Conservation (phyloP, 1,140 invertebrate species). For the Pemphigus obesinymphae region DNA sequence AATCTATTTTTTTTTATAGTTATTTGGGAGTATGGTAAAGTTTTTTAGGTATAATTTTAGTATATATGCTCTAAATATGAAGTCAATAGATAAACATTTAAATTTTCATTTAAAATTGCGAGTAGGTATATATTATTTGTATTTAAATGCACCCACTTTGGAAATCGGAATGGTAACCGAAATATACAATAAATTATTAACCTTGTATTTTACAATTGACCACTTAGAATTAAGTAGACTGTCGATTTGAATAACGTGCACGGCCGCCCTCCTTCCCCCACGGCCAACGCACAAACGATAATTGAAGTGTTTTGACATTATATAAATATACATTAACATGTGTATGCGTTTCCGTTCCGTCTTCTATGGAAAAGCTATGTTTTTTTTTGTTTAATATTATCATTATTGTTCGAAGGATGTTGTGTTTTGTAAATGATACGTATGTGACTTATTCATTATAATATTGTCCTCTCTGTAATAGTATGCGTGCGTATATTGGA, state of each 20-base stretch:
- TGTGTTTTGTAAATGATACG: constrained; percentile 33
- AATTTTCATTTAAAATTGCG: too few relatives aligned
- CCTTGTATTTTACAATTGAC: constrained; percentile 28
- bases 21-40: neutral
- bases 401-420: constrained; percentile 32
- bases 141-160: neutral
- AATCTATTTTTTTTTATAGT: too few relatives aligned
- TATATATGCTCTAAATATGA: neutral
- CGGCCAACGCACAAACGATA: neutral
- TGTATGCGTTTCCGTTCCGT: constrained; percentile 31
- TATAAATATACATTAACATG: constrained; percentile 28
- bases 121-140: neutral
- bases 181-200: constrained; percentile 20
- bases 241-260: constrained; percentile 11
- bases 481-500: constrained; percentile 20
- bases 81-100: too few relatives aligned
- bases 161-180: neutral
- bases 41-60: too few relatives aligned
- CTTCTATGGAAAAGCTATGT: constrained; percentile 8
- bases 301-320: constrained; percentile 38
- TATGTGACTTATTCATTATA: constrained; percentile 36
- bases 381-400: constrained; percentile 21
- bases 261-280: neutral
- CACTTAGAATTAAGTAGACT: constrained; percentile 37
- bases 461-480: constrained; percentile 26